Conservation (phyloP, 1,140 invertebrate genomes). For the Archivesica marissinica region DNA sequence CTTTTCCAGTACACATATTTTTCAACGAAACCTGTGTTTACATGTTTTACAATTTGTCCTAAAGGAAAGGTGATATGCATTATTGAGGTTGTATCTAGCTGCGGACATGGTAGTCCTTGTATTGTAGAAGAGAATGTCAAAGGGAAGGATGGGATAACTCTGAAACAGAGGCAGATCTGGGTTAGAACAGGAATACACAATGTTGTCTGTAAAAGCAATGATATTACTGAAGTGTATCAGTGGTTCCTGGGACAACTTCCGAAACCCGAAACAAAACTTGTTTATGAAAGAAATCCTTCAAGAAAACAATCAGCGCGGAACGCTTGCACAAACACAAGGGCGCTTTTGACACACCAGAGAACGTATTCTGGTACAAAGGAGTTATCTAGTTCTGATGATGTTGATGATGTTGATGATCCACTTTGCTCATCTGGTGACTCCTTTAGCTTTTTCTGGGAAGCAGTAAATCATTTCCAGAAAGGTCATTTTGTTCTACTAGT, state of each 20-base stretch:
- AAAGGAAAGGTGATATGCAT: constrained; percentile 4
- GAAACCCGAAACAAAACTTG: background rate
- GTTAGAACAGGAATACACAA: background rate
- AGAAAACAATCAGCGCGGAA: background rate
- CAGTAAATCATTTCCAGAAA: constrained; percentile 16
- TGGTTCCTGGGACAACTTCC: background rate
- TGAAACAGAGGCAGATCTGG: background rate
- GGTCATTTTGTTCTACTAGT: constrained; percentile 47
- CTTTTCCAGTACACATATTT: constrained; percentile 29
- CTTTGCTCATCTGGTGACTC: background rate
- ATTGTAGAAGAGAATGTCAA: background rate
- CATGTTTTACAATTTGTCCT: background rate
- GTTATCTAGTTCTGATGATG: background rate
- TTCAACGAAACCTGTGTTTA: background rate
- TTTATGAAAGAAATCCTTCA: background rate
- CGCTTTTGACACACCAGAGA: background rate
- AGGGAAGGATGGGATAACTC: background rate
- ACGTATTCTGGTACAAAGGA: background rate
- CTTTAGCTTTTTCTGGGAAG: constrained; percentile 7
- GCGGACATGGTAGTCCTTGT: constrained; percentile 16
- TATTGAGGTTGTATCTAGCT: constrained; percentile 21
- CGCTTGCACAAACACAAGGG: background rate
- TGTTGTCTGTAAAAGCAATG: background rate
- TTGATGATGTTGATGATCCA: too few relatives aligned
- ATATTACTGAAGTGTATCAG: background rate